Percentiles rank a stretch among this genome's conserved stretches.
Conservation (phyloP, 2,797 vertebrate genomes). For the Channallabes apus region DNA sequence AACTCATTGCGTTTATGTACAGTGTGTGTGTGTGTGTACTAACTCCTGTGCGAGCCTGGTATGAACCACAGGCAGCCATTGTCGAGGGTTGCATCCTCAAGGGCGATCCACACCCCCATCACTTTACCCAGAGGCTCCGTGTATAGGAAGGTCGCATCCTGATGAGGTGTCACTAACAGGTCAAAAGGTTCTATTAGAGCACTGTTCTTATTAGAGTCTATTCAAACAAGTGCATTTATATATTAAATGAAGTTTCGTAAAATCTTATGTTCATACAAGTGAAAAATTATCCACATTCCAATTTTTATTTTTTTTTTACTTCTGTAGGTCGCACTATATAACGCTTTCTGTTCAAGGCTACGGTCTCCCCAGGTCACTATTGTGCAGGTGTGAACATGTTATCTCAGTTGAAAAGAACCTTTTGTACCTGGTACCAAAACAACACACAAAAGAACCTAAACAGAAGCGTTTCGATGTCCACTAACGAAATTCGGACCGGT, state of each 20-base stretch:
- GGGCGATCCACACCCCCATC: constrained; percentile 87
- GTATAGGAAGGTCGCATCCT: constrained; percentile 91
- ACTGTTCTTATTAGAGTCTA: not conserved
- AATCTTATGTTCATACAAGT: not conserved
- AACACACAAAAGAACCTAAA: no score
- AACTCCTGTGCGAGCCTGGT: constrained; percentile 89
- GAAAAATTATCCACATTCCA: no score
- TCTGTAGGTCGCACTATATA: no score
- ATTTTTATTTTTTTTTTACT: no score
- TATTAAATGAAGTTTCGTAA: not conserved
- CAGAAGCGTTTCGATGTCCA: no score
- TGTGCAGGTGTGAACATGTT: no score
- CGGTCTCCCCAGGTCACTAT: no score
- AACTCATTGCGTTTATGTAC: no score
- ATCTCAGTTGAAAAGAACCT: no score
- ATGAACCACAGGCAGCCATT: constrained; percentile 97
- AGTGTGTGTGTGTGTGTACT: constrained; percentile 41
- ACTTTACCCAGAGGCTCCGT: constrained; percentile 88
- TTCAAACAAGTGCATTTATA: not conserved
- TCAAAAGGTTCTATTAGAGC: constrained; percentile 18
- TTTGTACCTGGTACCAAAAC: no score
- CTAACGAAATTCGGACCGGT: no score
- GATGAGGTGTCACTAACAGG: constrained; percentile 82
- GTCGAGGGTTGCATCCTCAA: constrained; percentile 84
- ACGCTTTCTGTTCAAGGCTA: no score